These are phyloP conservation scores for Lucifuga dentata DNA, from an alignment of 2,113 vertebrate genomes.

Conservation along the genomic window DNA sequence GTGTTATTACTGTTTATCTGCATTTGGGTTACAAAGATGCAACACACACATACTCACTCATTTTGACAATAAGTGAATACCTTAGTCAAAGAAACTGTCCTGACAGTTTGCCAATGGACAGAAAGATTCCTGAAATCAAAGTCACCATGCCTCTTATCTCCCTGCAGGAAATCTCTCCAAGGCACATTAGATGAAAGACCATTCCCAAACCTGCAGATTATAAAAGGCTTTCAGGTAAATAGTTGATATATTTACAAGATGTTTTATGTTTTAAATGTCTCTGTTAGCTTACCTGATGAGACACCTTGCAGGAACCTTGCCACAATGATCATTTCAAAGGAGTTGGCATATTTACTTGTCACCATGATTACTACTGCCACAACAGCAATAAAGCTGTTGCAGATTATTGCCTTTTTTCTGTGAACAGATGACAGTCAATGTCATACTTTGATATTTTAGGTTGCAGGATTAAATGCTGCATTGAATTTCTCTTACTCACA, in stretches of 20 bases:
- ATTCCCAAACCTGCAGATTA: slow-evolving; percentile 63
- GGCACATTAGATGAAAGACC: slow-evolving; percentile 73
- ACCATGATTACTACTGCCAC: slow-evolving; percentile 68
- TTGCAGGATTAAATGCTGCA: neutral
- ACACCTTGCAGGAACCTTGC: slow-evolving; percentile 76
- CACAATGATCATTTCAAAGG: slow-evolving; percentile 82
- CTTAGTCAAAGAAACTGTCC: slow-evolving; percentile 80
- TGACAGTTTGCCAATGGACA: slow-evolving; percentile 75
- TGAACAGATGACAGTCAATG: neutral
- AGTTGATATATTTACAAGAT: neutral
- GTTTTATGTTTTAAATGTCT: neutral
- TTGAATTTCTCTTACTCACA: slow-evolving; percentile 54
- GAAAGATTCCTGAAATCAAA: slow-evolving; percentile 62
- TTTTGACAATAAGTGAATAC: slow-evolving; percentile 39
- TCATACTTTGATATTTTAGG: neutral
- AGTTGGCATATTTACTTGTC: slow-evolving; percentile 68
- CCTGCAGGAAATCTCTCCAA: slow-evolving; percentile 79
- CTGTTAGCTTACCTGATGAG: slow-evolving; percentile 68
- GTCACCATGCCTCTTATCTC: slow-evolving; percentile 76
- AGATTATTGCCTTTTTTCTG: slow-evolving; percentile 77
- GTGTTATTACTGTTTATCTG: too few relatives aligned
- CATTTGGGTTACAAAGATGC: too few relatives aligned
- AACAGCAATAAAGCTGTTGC: slow-evolving; percentile 62
- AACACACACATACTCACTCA: too few relatives aligned
- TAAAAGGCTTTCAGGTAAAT: neutral